phyloP scores from a whole-genome alignment of 2,113 vertebrate species.

The Perca flavescens region DNA sequence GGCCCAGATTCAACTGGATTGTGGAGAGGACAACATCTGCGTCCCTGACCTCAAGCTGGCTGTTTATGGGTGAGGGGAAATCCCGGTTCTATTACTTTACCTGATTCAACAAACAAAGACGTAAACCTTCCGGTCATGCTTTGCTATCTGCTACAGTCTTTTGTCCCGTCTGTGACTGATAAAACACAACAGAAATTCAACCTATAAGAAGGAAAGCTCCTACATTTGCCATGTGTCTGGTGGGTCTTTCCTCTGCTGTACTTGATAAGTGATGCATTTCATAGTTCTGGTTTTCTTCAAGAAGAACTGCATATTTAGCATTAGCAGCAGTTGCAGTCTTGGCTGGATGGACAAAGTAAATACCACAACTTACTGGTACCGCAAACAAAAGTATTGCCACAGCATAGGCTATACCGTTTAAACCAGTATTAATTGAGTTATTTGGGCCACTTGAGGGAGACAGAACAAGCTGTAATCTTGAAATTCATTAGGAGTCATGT shows the following conservation, averaged over 20 bases:
- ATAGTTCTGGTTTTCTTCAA: constrained; percentile 13
- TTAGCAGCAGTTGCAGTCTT: not conserved
- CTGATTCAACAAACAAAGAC: constrained; percentile 38
- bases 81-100: constrained; percentile 41
- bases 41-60: constrained; percentile 89
- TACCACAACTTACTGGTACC: not conserved
- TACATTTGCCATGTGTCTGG: not conserved
- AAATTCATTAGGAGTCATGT: not conserved
- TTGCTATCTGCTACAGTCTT: not conserved
- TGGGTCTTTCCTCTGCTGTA: constrained; percentile 3
- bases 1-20: constrained; percentile 90
- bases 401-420: not conserved
- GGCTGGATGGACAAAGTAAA: constrained; percentile 12
- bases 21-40: constrained; percentile 91
- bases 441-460: not conserved
- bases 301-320: not conserved
- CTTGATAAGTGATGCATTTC: constrained; percentile 15
- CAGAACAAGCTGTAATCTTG: not conserved
- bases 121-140: not conserved
- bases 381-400: not conserved
- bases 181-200: not conserved
- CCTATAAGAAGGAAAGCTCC: not conserved
- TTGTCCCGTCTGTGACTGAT: not conserved
- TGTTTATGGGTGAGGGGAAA: constrained; percentile 85
- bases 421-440: not conserved